These are phyloP conservation scores for Lutra lutra DNA, from an alignment of 2,797 vertebrate species.

Conservation along the genomic window DNA sequence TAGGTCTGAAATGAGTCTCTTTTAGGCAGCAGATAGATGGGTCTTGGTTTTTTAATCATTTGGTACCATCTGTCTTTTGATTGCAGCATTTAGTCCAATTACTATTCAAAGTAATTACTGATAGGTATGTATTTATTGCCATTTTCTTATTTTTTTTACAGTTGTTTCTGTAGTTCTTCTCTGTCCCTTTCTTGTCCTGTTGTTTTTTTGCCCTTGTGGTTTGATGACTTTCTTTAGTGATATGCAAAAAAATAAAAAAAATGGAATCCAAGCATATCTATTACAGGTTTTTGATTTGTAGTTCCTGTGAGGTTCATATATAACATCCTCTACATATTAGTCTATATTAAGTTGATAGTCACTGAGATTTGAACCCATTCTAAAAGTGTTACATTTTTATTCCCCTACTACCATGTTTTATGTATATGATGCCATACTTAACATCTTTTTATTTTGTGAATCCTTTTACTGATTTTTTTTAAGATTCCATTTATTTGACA, in stretches of 20 bases:
- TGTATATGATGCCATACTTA: neutral
- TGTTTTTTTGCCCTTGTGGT: neutral
- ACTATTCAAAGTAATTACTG: neutral
- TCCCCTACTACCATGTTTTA: too few species aligned
- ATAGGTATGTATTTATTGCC: neutral
- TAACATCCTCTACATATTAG: too few species aligned
- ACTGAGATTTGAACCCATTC: too few species aligned
- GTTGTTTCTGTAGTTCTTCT: neutral
- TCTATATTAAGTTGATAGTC: too few species aligned
- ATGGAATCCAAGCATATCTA: neutral
- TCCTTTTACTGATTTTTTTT: neutral
- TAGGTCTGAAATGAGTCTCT: neutral
- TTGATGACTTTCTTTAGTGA: neutral
- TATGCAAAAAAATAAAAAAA: neutral
- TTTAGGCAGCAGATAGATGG: too few species aligned
- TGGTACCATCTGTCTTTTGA: too few species aligned
- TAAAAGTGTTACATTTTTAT: too few species aligned
- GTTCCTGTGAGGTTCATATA: neutral
- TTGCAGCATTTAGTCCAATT: too few species aligned
- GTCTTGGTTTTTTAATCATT: too few species aligned
- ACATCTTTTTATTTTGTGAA: neutral
- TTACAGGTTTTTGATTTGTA: neutral
- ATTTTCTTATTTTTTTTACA: neutral
- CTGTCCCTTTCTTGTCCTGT: neutral
- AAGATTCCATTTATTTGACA: too few species aligned